These are phyloP conservation scores for Chlorodrepanis virens DNA, from an alignment of 2,113 vertebrate species.

Conservation along the genomic window DNA sequence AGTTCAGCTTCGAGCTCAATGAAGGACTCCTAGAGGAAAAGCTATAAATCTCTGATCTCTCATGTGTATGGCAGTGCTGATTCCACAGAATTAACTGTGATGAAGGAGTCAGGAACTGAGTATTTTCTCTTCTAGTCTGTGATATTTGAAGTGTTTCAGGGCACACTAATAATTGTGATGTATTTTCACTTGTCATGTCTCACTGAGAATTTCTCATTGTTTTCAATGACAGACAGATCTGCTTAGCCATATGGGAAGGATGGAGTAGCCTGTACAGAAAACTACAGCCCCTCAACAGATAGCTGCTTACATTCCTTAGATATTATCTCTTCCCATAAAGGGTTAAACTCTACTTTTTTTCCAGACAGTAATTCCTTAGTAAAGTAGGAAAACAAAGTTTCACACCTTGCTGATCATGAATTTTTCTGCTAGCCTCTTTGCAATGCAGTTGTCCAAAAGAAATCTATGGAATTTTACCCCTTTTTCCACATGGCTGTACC, in stretches of 20 bases:
- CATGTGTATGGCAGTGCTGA: not conserved
- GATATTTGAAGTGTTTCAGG: not conserved
- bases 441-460: not conserved
- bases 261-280: not conserved
- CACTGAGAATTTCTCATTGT: not conserved
- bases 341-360: not conserved
- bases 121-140: not conserved
- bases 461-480: not conserved
- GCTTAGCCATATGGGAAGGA: not conserved
- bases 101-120: not conserved
- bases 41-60: not conserved
- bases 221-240: not conserved
- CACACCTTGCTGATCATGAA: not conserved
- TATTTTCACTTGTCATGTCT: not conserved
- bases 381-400: not conserved
- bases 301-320: not conserved
- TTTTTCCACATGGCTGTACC: not conserved
- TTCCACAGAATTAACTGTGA: not conserved
- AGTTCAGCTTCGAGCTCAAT: not conserved
- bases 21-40: not conserved
- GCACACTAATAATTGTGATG: not conserved
- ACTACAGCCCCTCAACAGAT: not conserved
- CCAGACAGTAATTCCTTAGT: not conserved
- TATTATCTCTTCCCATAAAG: not conserved
- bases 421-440: not conserved